Conservation (phyloP, 1,140 invertebrate species). For the Philopotamus ludificatus region DNA sequence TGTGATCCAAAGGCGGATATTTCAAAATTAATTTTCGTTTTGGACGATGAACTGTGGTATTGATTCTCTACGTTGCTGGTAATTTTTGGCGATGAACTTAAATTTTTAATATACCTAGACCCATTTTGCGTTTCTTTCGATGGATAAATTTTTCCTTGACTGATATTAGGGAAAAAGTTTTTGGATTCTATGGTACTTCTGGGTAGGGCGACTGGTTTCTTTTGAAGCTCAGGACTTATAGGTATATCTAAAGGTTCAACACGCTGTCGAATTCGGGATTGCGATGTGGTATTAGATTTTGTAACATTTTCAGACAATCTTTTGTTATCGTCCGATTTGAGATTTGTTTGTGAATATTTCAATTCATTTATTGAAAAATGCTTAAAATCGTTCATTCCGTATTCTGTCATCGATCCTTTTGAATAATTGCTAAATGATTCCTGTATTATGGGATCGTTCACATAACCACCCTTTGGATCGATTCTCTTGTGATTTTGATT, state of each 20-base stretch:
- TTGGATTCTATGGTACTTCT: conserved; percentile 38
- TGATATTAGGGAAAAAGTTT: conserved; percentile 37
- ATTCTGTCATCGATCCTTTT: conserved; percentile 51
- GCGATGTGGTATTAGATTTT: conserved; percentile 50
- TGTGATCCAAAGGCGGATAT: conserved; percentile 22
- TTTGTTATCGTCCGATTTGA: conserved; percentile 31
- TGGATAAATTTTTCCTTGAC: conserved; percentile 39
- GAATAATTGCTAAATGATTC: conserved; percentile 50
- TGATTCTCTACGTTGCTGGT: conserved; percentile 27
- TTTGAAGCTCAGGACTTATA: conserved; percentile 44
- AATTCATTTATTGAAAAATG: conserved; percentile 50
- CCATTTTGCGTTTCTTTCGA: conserved; percentile 29
- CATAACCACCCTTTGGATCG: conserved; percentile 56
- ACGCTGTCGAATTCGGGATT: conserved; percentile 49
- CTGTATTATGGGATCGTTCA: conserved; percentile 52
- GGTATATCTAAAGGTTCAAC: conserved; percentile 58
- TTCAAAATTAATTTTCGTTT: conserved; percentile 34
- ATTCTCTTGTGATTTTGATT: conserved; percentile 55
- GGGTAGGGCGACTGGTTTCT: conserved; percentile 34
- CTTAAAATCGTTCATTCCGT: conserved; percentile 55
- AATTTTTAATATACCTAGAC: conserved; percentile 35
- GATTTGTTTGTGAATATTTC: conserved; percentile 26
- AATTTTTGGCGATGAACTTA: conserved; percentile 20
- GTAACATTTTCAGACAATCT: conserved; percentile 36
- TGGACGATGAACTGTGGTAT: conserved; percentile 24